Conservation (phyloP, 2,888 invertebrate genomes). For the Volucella zonaria region DNA sequence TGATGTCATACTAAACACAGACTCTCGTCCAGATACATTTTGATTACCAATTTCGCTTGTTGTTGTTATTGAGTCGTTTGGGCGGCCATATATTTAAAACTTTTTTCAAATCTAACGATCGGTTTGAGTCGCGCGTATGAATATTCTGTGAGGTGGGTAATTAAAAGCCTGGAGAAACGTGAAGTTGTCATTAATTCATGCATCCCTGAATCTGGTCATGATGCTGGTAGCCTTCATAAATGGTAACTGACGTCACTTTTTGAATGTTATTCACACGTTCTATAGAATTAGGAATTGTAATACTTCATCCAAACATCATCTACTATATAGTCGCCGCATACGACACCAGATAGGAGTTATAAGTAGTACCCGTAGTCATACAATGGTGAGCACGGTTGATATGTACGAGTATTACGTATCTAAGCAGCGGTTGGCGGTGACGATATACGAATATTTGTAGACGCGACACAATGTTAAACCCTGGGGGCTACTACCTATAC, state of each 20-base stretch:
- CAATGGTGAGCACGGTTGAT: too few relatives aligned
- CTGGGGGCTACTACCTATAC: slow-evolving; percentile 20
- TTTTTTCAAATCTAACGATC: slow-evolving; percentile 2
- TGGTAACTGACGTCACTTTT: slow-evolving; percentile 62
- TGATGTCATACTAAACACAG: slow-evolving; percentile 55
- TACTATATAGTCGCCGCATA: too few relatives aligned
- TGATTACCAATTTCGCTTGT: slow-evolving; percentile 29
- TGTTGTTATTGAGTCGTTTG: slow-evolving; percentile 6
- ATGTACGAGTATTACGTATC: too few relatives aligned
- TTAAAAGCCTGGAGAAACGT: slow-evolving; percentile 45
- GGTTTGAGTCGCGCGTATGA: background rate
- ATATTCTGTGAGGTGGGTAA: slow-evolving; percentile 14
- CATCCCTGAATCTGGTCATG: slow-evolving; percentile 59
- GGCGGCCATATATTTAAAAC: slow-evolving; percentile 33
- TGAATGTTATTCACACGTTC: slow-evolving; percentile 21
- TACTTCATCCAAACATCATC: background rate
- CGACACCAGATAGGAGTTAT: too few relatives aligned
- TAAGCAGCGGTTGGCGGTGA: too few relatives aligned
- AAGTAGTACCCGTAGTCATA: background rate
- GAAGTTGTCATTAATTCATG: slow-evolving; percentile 55
- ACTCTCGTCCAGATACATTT: background rate
- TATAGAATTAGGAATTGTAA: slow-evolving; percentile 29
- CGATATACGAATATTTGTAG: background rate
- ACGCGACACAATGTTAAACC: slow-evolving; percentile 25
- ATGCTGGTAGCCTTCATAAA: slow-evolving; percentile 20